Conservation (phyloP, 1,140 invertebrate genomes). For the Rhagoletis zephyria region DNA sequence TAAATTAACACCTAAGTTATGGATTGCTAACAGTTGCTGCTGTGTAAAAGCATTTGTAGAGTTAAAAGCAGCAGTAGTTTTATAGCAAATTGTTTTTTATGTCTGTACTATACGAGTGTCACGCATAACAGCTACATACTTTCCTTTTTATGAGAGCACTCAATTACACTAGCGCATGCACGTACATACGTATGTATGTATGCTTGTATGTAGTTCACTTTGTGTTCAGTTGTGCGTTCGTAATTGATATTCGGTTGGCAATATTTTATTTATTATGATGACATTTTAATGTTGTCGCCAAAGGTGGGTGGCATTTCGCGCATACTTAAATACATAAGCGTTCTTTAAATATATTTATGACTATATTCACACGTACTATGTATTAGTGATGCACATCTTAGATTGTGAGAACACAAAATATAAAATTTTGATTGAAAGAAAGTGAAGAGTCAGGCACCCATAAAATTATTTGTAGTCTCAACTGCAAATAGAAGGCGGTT, state of each 20-base stretch:
- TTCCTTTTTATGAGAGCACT: background rate
- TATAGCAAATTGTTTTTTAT: background rate
- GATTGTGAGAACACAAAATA: no score
- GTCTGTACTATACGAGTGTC: background rate
- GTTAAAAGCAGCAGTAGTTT: background rate
- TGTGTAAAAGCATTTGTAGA: background rate
- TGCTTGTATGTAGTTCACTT: background rate
- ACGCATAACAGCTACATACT: slow-evolving; percentile 7
- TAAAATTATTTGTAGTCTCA: no score
- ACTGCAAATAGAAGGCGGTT: no score
- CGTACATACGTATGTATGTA: background rate
- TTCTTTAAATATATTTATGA: no score
- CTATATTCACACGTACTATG: no score
- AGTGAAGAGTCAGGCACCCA: no score
- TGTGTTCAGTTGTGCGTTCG: background rate
- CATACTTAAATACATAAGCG: no score
- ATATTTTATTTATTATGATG: slow-evolving; percentile 45
- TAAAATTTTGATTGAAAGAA: no score
- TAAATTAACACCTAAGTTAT: background rate
- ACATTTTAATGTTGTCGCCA: slow-evolving; percentile 26
- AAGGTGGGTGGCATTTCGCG: background rate
- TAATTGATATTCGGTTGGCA: background rate
- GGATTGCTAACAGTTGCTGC: background rate
- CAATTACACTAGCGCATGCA: background rate
- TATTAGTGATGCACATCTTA: no score